Evolutionary conservation across 2,888 invertebrate genomes (phyloP), one percentile per base, ranked within the genome.

Genomic region (Synanthedon myopaeformis): DNA sequence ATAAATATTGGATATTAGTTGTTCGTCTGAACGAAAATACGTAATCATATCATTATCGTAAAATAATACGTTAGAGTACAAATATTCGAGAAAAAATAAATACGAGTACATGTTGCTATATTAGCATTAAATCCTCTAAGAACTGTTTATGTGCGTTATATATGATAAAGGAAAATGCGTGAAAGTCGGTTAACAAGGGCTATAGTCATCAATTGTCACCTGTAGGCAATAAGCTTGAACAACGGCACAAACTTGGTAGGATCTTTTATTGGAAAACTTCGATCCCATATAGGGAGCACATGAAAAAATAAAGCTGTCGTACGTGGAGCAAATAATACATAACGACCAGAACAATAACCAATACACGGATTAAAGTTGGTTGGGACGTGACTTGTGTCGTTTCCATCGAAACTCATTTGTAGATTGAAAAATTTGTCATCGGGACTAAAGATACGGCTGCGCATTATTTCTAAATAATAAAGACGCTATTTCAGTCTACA

Each of bases 261-360:
- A 70, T 70, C 78, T 75, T 83, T 87, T 86, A 87, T 87, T 86
- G 81, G 84, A 87, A 86, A 87, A 87, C 79, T 87, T 87, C 79
- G 70, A 68, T 70, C 72, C 69, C 60, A 70, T 74, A 74, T 70
- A 66, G 66, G 67, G 70, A 69, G 72, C 69, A 68, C 70, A 78
- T 77, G 74, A 79, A 76, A 78, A 83, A 82, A 83, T 79, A 82
- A 80, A 84, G 76, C 76, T 74, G 68, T 66, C 58, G 75, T 77
- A 83, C 85, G 85, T 84, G 85, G 70, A 64, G 68, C 76, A 83
- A 84, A 86, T 85, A 83, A 81, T 80, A 83, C 79, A 75, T 76
- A 77, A 81, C 77, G 76, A 69, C 66, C 60, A 66, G 60, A 54
- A 57, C 54, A 58, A 56, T 53, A 53, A 55, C 55, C 49, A 48